phyloP scores from a whole-genome alignment of 2,888 invertebrate genomes.

The Andricus quercusramuli region DNA sequence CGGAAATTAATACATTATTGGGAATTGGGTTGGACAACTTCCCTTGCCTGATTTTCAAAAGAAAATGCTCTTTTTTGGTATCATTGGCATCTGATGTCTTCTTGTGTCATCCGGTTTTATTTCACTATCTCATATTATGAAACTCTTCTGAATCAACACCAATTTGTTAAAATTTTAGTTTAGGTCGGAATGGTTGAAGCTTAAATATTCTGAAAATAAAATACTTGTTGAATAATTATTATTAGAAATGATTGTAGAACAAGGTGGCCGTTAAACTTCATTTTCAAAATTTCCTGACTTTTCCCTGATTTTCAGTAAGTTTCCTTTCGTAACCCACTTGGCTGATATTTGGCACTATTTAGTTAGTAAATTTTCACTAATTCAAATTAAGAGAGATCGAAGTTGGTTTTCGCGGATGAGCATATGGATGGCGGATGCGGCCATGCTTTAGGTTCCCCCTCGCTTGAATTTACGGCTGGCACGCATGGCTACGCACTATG shows the following conservation, averaged over 20 bases:
- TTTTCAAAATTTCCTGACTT: too few species aligned
- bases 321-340: not conserved
- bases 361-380: not conserved
- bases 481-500: constrained; percentile 63
- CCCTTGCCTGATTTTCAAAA: not conserved
- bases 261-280: too few species aligned
- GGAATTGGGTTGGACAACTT: constrained; percentile 54
- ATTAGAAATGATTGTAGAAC: too few species aligned
- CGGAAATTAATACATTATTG: constrained; percentile 70
- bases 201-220: not conserved
- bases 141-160: not conserved
- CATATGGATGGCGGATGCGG: constrained; percentile 69
- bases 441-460: constrained; percentile 68
- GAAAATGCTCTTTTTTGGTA: not conserved
- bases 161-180: not conserved
- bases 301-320: not conserved
- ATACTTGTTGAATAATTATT: not conserved
- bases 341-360: not conserved
- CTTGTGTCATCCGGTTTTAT: constrained; percentile 40
- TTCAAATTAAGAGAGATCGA: not conserved
- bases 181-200: not conserved
- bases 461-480: constrained; percentile 58
- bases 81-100: constrained; percentile 26
- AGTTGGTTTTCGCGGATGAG: constrained; percentile 39
- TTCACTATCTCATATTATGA: not conserved